Base-by-base conservation (phyloP, 1,140 invertebrate species). In the Augochlora pura region DNA sequence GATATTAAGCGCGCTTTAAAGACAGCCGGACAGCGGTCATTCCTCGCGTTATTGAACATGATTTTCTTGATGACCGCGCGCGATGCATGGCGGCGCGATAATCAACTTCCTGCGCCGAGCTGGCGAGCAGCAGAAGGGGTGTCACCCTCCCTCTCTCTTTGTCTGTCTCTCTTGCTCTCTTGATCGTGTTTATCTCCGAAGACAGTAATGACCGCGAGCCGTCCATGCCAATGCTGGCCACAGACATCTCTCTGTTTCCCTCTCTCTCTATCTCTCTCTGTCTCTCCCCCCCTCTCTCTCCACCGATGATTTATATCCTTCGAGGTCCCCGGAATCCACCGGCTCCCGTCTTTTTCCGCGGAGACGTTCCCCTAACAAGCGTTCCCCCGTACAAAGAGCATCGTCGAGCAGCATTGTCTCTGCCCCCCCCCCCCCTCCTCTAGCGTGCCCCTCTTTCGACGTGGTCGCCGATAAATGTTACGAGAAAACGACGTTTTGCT, bases 31-130 rank as follows among this genome's bases (percentile, higher is more conserved):
- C 49, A 52, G 32, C 14, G 63, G n/a, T 57, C 49, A 32, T 69
- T 46, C 65, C 25, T 76, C 74, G 57, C 67, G n/a, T 69, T 69
- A 77, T 69, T 69, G 65, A 69, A 62, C 52, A 69, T 68, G 59
- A 77, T 77, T 69, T 77, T 77, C 74, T 77, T 69, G 52, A 77
- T 69, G 18, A 21, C 54, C 57, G 54, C 39, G 64, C 32, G 16
- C 42, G 69, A 49, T 72, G 68, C 32, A 69, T 52, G 69, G 68
- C 62, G 76, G 67, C 69, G 76, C 69, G 76, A 78, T 78, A 78
- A 78, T 78, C 76, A 60, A 78, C 69, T 78, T 78, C 76, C 76
- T 78, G 76, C 76, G 69, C n/a, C 3, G 49, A 14, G 54, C 38
- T 21, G 18, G 16, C 14, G 49, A 14, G 49, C 2, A 52, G 64